Percentiles rank a stretch among this genome's conserved stretches.
phyloP scores from a whole-genome alignment of 1,140 invertebrate species.

The Artemia franciscana region DNA sequence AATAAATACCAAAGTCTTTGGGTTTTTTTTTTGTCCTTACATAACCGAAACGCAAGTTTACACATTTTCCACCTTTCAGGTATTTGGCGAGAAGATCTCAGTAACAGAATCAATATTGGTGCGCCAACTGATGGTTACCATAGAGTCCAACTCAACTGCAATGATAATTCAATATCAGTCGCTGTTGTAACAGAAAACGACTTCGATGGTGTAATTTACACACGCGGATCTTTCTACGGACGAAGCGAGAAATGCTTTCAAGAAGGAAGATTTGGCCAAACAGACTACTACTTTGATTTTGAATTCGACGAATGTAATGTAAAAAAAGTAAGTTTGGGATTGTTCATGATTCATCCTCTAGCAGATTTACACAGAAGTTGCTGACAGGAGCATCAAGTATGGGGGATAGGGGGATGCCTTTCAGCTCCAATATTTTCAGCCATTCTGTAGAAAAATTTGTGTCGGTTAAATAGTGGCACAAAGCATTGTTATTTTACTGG shows the following conservation, averaged over 20 bases:
- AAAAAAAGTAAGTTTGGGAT: slow-evolving; percentile 18
- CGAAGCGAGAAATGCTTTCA: slow-evolving; percentile 27
- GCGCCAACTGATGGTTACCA: slow-evolving; percentile 11
- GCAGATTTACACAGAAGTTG: too few species aligned
- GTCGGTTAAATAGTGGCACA: too few species aligned
- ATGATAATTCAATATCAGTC: slow-evolving; percentile 12
- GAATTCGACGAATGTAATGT: slow-evolving; percentile 29
- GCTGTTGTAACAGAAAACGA: slow-evolving; percentile 27
- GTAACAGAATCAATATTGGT: slow-evolving; percentile 11
- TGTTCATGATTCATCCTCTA: too few species aligned
- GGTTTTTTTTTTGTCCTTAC: too few species aligned
- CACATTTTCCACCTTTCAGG: slow-evolving; percentile 3
- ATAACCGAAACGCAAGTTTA: too few species aligned
- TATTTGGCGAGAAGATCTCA: slow-evolving; percentile 13
- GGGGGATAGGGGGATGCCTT: too few species aligned
- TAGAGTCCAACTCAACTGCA: slow-evolving; percentile 12
- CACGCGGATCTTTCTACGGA: slow-evolving; percentile 28
- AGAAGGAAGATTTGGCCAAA: slow-evolving; percentile 20
- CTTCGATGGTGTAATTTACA: slow-evolving; percentile 34
- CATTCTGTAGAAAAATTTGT: too few species aligned
- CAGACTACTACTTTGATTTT: slow-evolving; percentile 26
- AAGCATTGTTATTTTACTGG: too few species aligned
- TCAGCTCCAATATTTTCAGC: too few species aligned
- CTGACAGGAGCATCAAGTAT: too few species aligned
- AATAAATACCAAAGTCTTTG: too few species aligned